Evolutionary conservation across 2,888 invertebrate species (phyloP), one percentile per base, ranked within the genome.

Genomic region (Philereme transversata): DNA sequence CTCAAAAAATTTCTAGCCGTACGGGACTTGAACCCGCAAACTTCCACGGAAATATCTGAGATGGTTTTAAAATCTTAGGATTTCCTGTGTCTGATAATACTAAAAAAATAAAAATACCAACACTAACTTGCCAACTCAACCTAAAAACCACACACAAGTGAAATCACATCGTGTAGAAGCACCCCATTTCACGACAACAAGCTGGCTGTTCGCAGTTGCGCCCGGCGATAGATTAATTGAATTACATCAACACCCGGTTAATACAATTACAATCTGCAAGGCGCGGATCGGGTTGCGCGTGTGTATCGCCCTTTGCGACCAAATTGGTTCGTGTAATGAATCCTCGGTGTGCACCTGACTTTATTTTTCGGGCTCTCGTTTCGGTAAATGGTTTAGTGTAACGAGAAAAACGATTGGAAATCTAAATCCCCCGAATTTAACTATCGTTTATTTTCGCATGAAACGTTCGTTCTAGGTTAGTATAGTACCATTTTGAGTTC

Each of bases 251-350:
- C 79, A 82, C 81, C 68, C 72, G 70, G 66, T 69, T 85, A 86
- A 87, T 80, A 69, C 79, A 79, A 85, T 87, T 87, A 85, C 82
- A 86, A 80, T 78, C 77, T 80, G 82, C 79, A 74, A 73, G 57
- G 72, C 70, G 70, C 58, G 70, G 76, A 79, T 74, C 75, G 76
- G 75, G 77, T 77, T 75, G 73, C 74, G 71, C 51, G 72, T 74
- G 71, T 74, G 71, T 54, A 52, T 68, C 49, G 57, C 46, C 65
- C 51, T 69, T 46, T 57, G 35, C 33, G 4, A 57, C 40, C 5
- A 40, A 59, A 50, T 60, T 60, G 46, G 60, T 62, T 44, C 44
- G 50, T 40, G 51, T 54, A 54, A 55, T 51, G 51, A 52, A 52
- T 57, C 50, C 40, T 10, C 46, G 33, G 58, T 64, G 52, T 53